These are phyloP conservation scores for Acrobasis consociella DNA, from an alignment of 2,888 invertebrate genomes.

Conservation along the genomic window DNA sequence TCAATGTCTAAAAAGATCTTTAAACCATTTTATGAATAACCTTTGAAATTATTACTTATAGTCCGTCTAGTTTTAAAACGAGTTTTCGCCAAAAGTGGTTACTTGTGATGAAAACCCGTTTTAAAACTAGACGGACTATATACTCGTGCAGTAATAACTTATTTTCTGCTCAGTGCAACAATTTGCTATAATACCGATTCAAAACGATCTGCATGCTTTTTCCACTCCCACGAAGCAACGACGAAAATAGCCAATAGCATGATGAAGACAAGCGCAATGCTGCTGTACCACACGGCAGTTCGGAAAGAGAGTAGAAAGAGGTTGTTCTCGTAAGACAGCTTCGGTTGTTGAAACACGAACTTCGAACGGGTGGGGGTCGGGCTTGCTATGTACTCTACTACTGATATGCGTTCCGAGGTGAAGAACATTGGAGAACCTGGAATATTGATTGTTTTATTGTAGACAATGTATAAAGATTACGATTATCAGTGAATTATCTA, in stretches of 20 bases:
- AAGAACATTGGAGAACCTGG: slow-evolving; percentile 85
- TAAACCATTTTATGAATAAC: too few species aligned
- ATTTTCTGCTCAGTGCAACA: too few species aligned
- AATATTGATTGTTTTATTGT: slow-evolving; percentile 27
- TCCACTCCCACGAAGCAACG: slow-evolving; percentile 72
- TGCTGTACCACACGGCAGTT: slow-evolving; percentile 85
- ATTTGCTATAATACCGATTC: slow-evolving; percentile 37
- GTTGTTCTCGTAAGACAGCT: slow-evolving; percentile 87
- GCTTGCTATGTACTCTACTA: slow-evolving; percentile 86
- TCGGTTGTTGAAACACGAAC: slow-evolving; percentile 88
- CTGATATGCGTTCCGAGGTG: slow-evolving; percentile 82
- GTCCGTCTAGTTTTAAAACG: too few species aligned
- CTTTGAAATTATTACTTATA: too few species aligned
- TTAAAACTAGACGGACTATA: too few species aligned
- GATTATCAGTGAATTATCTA: too few species aligned
- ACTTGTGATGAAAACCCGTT: too few species aligned
- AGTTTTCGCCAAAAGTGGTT: too few species aligned
- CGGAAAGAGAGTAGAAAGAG: slow-evolving; percentile 87
- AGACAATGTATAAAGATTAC: too few species aligned
- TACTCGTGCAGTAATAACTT: too few species aligned
- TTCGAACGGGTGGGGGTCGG: slow-evolving; percentile 86
- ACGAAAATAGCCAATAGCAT: slow-evolving; percentile 64
- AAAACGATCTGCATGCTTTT: slow-evolving; percentile 39
- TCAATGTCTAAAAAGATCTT: too few species aligned
- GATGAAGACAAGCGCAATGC: slow-evolving; percentile 69